Evolutionary conservation across 2,113 vertebrate species (phyloP), one percentile per base, ranked within the genome.

Genomic region (Strix uralensis): DNA sequence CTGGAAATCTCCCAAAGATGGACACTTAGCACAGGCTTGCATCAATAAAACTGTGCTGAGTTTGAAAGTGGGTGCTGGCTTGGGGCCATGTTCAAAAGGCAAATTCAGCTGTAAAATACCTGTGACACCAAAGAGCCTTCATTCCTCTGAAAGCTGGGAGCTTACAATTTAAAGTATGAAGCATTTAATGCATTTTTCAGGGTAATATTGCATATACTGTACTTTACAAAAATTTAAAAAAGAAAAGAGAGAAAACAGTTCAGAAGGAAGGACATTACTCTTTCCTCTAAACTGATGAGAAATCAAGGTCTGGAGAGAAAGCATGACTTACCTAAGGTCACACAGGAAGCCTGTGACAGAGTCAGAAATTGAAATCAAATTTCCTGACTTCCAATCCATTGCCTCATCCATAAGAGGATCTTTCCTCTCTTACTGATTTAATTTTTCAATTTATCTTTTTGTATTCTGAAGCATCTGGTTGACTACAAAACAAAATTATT

Each of bases 321-420:
- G 58, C 15, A 72, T 58, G 57, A 54, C 86, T 89, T 94, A 81
- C 29, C n/a, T 79, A 94, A 92, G 91, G 83, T 89, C 86, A 70
- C 49, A 94, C 73, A 97, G 96, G 91, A 96, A 95, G 83, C 46
- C 57, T 91, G 83, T 85, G 72, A 86, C 86, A 91, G 66, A 92
- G 52, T 65, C 1, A 16, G 85, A 91, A 96, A 88, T 1, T 87
- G 73, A 92, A 95, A 92, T 93, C 40, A 81, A 92, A 95, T 97
- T 94, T 97, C 83, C 83, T 96, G 78, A 61, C 46, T 90, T 93
- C 22, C 62, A 90, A 42, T 81, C 57, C 40, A 54, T 87, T 94
- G 27, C 34, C 20, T 88, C 49, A 89, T 26, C 26, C 54, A 36
- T 61, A 81, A 94, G 44, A 89, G 36, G 40, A 94, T 91, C 73